phyloP scores from a whole-genome alignment of 2,888 invertebrate species.

The Eudasyphora cyanicolor region DNA sequence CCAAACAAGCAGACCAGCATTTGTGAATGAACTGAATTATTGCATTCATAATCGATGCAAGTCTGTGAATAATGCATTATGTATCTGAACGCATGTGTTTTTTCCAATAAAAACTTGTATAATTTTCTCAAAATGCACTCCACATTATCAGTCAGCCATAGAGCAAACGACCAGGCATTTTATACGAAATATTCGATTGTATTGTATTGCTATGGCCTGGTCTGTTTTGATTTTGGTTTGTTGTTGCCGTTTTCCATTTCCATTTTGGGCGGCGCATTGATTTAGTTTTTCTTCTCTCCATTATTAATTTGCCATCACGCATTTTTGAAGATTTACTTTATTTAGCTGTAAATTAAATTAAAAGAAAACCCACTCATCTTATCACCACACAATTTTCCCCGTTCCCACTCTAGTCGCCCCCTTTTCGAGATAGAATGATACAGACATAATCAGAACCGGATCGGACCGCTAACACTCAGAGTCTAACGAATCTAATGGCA shows the following conservation, averaged over 20 bases:
- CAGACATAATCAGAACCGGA: not conserved
- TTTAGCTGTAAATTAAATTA: constrained; percentile 41
- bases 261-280: constrained; percentile 30
- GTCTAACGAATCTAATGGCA: constrained; percentile 51
- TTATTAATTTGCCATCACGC: constrained; percentile 55
- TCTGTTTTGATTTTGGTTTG: constrained; percentile 39
- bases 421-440: constrained; percentile 41
- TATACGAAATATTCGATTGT: not conserved
- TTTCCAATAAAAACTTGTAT: not conserved
- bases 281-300: constrained; percentile 28
- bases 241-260: constrained; percentile 39
- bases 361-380: constrained; percentile 44
- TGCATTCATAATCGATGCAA: not conserved
- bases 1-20: too few relatives aligned
- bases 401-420: not conserved
- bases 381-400: not conserved
- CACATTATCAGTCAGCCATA: constrained; percentile 59
- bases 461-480: not conserved
- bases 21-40: too few relatives aligned
- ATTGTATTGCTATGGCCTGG: constrained; percentile 55
- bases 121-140: constrained; percentile 58
- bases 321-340: constrained; percentile 45
- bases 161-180: too few relatives aligned
- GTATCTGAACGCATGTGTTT: not conserved
- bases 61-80: constrained; percentile 13